Conservation (phyloP, 2,113 vertebrate genomes). For the Gopherus flavomarginatus region DNA sequence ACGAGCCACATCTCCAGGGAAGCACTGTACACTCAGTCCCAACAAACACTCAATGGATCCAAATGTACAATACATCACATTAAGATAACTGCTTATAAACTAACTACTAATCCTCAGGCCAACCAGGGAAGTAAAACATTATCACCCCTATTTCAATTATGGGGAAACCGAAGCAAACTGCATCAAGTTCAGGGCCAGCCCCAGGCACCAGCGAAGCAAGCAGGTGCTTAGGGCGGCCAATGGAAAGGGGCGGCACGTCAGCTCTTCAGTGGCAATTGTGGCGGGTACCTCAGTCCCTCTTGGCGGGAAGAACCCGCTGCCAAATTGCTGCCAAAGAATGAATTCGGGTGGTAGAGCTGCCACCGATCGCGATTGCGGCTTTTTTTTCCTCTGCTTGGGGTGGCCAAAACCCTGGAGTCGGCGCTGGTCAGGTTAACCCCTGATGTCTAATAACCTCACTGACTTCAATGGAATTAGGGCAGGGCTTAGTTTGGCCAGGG, state of each 20-base stretch:
- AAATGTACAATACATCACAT: constrained; percentile 44
- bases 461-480: neutral
- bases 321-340: no score
- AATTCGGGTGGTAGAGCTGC: no score
- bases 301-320: no score
- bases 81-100: constrained; percentile 35
- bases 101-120: constrained; percentile 1
- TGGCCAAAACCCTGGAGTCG: no score
- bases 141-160: neutral
- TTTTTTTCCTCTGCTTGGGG: no score
- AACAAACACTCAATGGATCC: constrained; percentile 8
- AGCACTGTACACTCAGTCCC: neutral
- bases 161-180: neutral
- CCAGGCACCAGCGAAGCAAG: no score
- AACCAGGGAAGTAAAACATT: neutral
- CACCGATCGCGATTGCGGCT: no score
- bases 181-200: neutral
- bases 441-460: neutral
- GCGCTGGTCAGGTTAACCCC: neutral
- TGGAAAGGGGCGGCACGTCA: no score
- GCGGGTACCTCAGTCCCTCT: no score
- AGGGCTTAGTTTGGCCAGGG: neutral
- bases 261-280: no score
- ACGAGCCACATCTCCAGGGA: neutral
- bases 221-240: no score